Evolutionary conservation across 2,797 vertebrate species (phyloP).

Genomic region (Microctenopoma lineatum): DNA sequence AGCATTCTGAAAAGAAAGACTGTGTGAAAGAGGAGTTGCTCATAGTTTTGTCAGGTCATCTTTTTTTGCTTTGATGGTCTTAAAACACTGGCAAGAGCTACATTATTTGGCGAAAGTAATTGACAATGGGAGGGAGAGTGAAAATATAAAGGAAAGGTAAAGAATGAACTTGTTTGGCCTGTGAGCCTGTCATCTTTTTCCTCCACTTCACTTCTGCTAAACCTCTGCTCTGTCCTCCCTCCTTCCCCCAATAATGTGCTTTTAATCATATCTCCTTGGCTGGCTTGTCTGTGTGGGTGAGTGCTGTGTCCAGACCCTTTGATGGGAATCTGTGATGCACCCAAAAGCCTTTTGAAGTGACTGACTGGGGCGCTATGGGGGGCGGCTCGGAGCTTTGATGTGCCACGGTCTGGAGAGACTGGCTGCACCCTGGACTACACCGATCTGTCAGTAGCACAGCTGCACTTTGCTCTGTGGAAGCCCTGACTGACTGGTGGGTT

Average conservation of each 20-base stretch:
- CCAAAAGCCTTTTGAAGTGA: conserved; percentile 87
- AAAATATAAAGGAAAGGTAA: conserved; percentile 33
- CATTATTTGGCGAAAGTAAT: conserved; percentile 37
- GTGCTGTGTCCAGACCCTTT: conserved; percentile 75
- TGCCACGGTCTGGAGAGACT: conserved; percentile 76
- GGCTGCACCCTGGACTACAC: conserved; percentile 84
- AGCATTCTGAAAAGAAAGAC: conserved; percentile 50
- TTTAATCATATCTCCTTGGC: conserved; percentile 82
- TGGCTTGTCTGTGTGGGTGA: conserved; percentile 71
- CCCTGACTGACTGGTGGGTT: conserved; percentile 43
- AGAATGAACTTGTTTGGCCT: conserved; percentile 41
- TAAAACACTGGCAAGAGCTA: conserved; percentile 36
- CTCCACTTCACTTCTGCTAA: conserved; percentile 48
- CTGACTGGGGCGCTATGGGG: conserved; percentile 75
- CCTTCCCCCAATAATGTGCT: conserved; percentile 73
- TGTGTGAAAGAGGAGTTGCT: conserved; percentile 31
- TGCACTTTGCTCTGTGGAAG: conserved; percentile 65
- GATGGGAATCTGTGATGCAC: conserved; percentile 85
- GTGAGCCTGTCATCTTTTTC: conserved; percentile 47
- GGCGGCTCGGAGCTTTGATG: conserved; percentile 77
- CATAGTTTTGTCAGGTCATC: conserved; percentile 47
- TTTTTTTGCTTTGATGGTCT: conserved; percentile 41
- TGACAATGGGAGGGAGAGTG: conserved; percentile 15
- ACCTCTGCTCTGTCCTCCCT: conserved; percentile 49
- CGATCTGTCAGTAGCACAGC: conserved; percentile 87